phyloP scores from a whole-genome alignment of 2,797 vertebrate genomes.

The Euthynnus affinis region DNA sequence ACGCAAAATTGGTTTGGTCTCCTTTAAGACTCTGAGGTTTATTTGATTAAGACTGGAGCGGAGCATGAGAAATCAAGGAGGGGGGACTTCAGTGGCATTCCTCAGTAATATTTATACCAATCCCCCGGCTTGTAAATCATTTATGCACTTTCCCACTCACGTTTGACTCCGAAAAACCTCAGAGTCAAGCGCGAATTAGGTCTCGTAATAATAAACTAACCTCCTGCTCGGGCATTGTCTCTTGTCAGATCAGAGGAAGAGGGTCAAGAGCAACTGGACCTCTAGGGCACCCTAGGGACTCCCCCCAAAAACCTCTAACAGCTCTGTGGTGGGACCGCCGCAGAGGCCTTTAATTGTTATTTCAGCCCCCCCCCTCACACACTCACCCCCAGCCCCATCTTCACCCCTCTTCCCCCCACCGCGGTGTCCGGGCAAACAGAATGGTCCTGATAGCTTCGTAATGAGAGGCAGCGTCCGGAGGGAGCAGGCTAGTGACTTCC shows the following conservation, averaged over 20 bases:
- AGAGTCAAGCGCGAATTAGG: conserved; percentile 71
- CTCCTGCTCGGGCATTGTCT: conserved; percentile 71
- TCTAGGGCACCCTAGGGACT: conserved; percentile 72
- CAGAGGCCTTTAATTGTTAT: conserved; percentile 83
- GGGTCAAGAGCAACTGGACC: conserved; percentile 79
- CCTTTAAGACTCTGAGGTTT: conserved; percentile 75
- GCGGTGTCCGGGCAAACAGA: conserved; percentile 79
- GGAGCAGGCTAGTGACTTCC: conserved; percentile 84
- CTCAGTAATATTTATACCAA: conserved; percentile 74
- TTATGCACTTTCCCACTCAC: conserved; percentile 74
- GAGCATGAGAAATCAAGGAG: conserved; percentile 72
- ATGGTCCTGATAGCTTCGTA: conserved; percentile 82
- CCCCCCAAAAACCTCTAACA: conserved; percentile 54
- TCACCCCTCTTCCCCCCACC: conserved; percentile 37
- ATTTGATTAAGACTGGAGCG: conserved; percentile 79
- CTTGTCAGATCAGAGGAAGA: conserved; percentile 68
- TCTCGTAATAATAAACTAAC: conserved; percentile 75
- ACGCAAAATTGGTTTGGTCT: conserved; percentile 72
- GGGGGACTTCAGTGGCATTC: conserved; percentile 69
- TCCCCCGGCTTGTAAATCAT: conserved; percentile 78
- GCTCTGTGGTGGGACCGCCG: conserved; percentile 57
- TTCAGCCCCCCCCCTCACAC: conserved; percentile 67
- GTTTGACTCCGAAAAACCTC: conserved; percentile 67
- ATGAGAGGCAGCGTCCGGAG: conserved; percentile 81
- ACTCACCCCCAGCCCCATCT: conserved; percentile 30